These are phyloP conservation scores for Poecilia picta DNA, from an alignment of 2,797 vertebrate species.

Conservation along the genomic window DNA sequence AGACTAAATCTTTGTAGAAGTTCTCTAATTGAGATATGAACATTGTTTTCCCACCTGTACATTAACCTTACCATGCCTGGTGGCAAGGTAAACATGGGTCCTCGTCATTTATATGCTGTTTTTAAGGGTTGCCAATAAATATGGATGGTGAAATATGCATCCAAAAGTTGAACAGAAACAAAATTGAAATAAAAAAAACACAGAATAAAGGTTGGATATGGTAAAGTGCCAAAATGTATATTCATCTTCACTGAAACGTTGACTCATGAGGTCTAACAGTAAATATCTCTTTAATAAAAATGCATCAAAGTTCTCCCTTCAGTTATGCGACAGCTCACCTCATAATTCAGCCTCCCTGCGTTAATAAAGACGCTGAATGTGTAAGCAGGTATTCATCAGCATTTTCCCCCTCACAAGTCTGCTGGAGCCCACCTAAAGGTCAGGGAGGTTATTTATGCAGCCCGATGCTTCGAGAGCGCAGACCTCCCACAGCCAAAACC, in stretches of 20 bases:
- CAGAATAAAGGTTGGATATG: background rate
- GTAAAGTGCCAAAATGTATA: background rate
- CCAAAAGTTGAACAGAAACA: background rate
- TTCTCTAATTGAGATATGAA: background rate
- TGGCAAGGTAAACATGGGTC: background rate
- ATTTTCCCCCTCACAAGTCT: slow-evolving; percentile 17
- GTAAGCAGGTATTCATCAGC: slow-evolving; percentile 1
- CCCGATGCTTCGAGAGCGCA: slow-evolving; percentile 19
- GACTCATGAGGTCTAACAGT: background rate
- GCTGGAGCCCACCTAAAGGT: slow-evolving; percentile 24
- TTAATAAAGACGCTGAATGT: slow-evolving; percentile 51
- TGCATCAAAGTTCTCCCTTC: background rate
- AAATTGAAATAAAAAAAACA: background rate
- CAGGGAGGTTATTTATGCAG: slow-evolving; percentile 53
- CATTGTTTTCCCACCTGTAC: background rate
- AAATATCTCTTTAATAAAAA: background rate
- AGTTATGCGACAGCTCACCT: background rate
- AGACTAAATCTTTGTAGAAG: background rate
- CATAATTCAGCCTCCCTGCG: slow-evolving; percentile 21
- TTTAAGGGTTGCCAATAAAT: background rate
- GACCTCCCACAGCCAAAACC: slow-evolving; percentile 62
- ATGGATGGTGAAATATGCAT: background rate
- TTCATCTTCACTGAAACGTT: background rate
- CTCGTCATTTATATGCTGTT: background rate
- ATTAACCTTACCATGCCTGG: background rate